Evolutionary conservation across 2,113 vertebrate genomes (phyloP), one percentile per base, ranked within the genome.

Genomic region (Paracanthobrama guichenoti): DNA sequence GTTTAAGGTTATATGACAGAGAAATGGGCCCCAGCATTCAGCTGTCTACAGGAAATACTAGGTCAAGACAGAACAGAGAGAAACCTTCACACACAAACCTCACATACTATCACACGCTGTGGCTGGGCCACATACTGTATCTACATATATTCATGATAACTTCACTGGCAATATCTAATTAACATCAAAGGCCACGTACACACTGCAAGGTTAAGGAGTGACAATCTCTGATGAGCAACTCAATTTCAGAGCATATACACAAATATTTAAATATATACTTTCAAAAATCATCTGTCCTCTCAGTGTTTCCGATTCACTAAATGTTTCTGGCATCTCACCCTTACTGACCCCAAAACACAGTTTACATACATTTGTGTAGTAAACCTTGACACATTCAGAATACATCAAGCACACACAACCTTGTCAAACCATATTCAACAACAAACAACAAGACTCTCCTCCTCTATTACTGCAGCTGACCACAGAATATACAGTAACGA

Each of bases 1-100:
- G 82, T 75, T 87, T 83, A 81, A 73, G 62, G 77, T 73, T 80
- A 44, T 62, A 50, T 76, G 77, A 44, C 31, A 28, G 44, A 73
- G 44, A 72, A 79, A 80, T 60, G n/a, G 50, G 66, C 50, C 31
- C 18, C 26, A 35, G 77, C 20, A 62, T 59, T 84, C 28, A 57
- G 74, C 50, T 2, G 64, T 62, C 24, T 50, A 31, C 46, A 48
- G 28, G 28, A 62, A 81, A 71, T 87, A 81, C 59, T 87, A 74
- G 82, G 82, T 84, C 77, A 87, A 31, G 35, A 81, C 8, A 48
- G 77, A 73, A 50, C 35, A 66, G n/a, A 46, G 35, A 78, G n/a
- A 71, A 46, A 84, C 22, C 7, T 26, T 2, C 31, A 26, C 50
- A 57, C 39, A 53, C n/a, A 73, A 2, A 6, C 1, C 39, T 46